Conservation (phyloP, 2,797 vertebrate genomes). For the Odontamblyopus rebecca region DNA sequence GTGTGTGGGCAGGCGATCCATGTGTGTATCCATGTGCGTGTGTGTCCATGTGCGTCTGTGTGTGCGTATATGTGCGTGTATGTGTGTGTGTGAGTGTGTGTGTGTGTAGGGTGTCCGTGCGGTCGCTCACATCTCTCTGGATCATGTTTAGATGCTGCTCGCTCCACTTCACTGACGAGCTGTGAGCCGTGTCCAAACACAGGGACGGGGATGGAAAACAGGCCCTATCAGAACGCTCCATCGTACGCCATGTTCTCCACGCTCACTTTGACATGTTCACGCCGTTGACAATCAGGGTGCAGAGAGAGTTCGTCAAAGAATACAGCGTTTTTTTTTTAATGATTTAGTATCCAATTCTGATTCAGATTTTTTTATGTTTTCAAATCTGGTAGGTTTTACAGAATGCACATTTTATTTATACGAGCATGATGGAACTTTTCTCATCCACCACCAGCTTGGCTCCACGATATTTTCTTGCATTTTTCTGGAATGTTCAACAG, state of each 20-base stretch:
- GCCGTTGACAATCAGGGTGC: neutral
- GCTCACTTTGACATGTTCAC: neutral
- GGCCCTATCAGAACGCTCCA: neutral
- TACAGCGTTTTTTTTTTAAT: neutral
- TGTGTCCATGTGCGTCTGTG: too few relatives aligned
- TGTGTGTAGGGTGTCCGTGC: neutral
- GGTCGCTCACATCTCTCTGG: slow-evolving; percentile 16
- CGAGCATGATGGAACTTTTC: too few relatives aligned
- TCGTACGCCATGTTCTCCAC: neutral
- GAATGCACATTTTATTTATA: too few relatives aligned
- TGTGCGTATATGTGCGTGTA: too few relatives aligned
- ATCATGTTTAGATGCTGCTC: slow-evolving; percentile 16
- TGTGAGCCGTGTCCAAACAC: slow-evolving; percentile 49
- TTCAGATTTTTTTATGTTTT: neutral
- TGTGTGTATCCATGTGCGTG: neutral
- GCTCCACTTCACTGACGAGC: slow-evolving; percentile 24
- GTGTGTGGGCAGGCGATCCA: too few relatives aligned
- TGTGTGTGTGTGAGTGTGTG: too few relatives aligned
- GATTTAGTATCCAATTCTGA: too few relatives aligned
- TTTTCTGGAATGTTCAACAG: too few relatives aligned
- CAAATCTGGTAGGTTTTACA: neutral
- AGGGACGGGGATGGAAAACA: neutral
- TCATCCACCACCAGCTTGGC: too few relatives aligned
- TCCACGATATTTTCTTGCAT: too few relatives aligned
- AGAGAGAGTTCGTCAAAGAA: neutral